These are phyloP conservation scores for Ceratina calcarata DNA, from an alignment of 1,140 invertebrate species.

Conservation along the genomic window DNA sequence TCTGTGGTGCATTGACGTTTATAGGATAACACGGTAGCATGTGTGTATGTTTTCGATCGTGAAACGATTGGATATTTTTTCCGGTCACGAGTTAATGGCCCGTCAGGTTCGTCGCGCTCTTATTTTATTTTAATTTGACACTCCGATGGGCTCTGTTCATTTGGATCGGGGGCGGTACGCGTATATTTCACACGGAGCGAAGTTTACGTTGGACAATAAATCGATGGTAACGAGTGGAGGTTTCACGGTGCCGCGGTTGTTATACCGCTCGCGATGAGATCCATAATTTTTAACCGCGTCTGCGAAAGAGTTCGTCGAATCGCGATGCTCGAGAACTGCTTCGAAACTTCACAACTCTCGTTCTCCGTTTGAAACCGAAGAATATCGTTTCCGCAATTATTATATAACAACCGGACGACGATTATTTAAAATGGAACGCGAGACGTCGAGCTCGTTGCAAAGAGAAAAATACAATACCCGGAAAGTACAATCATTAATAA, in stretches of 20 bases:
- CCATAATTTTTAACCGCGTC: constrained; percentile 15
- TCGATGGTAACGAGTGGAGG: constrained; percentile 36
- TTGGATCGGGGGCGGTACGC: constrained; percentile 19
- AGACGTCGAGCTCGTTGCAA: not conserved
- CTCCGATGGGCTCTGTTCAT: constrained; percentile 17
- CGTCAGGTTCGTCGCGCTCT: not conserved
- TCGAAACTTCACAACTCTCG: constrained; percentile 18
- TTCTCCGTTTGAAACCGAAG: not conserved
- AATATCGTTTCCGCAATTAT: not conserved
- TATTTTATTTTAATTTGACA: constrained; percentile 40
- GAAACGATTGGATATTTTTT: not conserved
- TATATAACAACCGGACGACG: not conserved
- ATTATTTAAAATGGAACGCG: not conserved
- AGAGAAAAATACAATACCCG: not conserved
- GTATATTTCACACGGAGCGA: constrained; percentile 6
- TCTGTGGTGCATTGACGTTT: no score
- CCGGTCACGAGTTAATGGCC: not conserved
- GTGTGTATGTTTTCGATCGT: not conserved
- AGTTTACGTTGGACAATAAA: constrained; percentile 44
- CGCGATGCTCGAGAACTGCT: constrained; percentile 9
- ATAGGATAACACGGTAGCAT: not conserved
- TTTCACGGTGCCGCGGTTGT: constrained; percentile 9
- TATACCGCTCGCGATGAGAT: constrained; percentile 15
- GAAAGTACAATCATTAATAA: not conserved
- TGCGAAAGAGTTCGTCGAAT: constrained; percentile 1